A percentile compares a stretch with the other conserved stretches of the same genome.
Conservation (phyloP, 2,888 invertebrate genomes). For the Tenodera sinensis region DNA sequence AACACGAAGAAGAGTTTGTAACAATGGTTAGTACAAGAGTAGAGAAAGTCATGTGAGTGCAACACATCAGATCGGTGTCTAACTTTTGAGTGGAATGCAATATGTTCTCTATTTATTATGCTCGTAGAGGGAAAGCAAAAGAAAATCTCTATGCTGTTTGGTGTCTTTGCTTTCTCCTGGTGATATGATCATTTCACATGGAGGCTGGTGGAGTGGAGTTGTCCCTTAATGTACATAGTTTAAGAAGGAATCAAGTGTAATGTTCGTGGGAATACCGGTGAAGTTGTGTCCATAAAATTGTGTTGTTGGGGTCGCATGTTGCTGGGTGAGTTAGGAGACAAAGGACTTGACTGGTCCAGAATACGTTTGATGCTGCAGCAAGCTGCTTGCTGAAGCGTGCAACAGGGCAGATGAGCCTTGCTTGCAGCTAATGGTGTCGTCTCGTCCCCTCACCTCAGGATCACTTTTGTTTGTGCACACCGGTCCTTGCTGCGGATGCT, state of each 20-base stretch:
- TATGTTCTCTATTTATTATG: too few relatives aligned
- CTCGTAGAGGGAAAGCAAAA: too few relatives aligned
- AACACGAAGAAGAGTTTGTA: too few relatives aligned
- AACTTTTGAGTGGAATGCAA: too few relatives aligned
- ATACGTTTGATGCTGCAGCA: neutral
- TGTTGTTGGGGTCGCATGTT: neutral
- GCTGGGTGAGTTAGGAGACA: neutral
- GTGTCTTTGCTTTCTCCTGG: too few relatives aligned
- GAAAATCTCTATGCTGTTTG: too few relatives aligned
- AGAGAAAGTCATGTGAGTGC: too few relatives aligned
- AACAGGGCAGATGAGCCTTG: neutral
- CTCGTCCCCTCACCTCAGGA: neutral
- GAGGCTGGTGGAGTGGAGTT: neutral
- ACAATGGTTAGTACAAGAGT: too few relatives aligned
- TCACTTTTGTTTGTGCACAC: neutral
- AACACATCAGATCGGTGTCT: too few relatives aligned
- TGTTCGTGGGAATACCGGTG: neutral
- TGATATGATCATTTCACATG: too few relatives aligned
- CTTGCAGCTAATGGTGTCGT: neutral
- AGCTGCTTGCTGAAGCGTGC: neutral
- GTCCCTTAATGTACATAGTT: neutral
- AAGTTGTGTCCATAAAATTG: neutral
- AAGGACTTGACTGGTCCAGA: neutral
- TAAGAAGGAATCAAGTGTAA: neutral
- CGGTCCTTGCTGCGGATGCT: neutral